A percentile compares a stretch with the other conserved stretches of the same genome.
Conservation (phyloP, 2,888 invertebrate genomes). For the Melanchra persicariae region DNA sequence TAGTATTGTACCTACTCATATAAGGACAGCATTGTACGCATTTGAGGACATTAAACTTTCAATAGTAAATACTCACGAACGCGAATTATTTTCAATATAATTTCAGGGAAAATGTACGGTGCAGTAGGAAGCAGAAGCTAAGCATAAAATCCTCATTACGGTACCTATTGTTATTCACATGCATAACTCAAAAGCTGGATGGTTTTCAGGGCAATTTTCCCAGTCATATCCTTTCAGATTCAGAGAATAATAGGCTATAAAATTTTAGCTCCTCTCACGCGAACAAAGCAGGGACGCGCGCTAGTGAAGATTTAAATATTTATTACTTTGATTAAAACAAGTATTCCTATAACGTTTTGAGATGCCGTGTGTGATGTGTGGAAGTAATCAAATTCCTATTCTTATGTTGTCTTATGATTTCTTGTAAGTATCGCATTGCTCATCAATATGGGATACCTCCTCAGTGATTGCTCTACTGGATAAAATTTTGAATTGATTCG, state of each 20-base stretch:
- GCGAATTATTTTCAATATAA: conserved; percentile 21
- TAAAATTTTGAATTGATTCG: background rate
- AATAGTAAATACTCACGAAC: conserved; percentile 1
- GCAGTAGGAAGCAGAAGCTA: conserved; percentile 22
- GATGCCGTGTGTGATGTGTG: conserved; percentile 17
- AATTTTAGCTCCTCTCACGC: conserved; percentile 57
- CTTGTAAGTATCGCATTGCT: conserved; percentile 13
- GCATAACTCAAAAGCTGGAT: conserved; percentile 58
- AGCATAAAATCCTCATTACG: conserved; percentile 60
- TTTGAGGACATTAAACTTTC: background rate
- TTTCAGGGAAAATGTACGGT: conserved; percentile 14
- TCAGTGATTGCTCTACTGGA: background rate
- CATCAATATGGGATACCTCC: background rate
- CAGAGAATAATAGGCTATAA: conserved; percentile 63
- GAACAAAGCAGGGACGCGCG: conserved; percentile 49
- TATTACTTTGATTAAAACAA: conserved; percentile 63
- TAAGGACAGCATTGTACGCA: background rate
- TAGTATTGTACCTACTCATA: background rate
- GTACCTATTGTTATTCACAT: conserved; percentile 57
- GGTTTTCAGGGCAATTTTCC: conserved; percentile 63
- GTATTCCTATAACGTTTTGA: conserved; percentile 53
- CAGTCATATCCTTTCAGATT: conserved; percentile 62
- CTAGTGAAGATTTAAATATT: conserved; percentile 61
- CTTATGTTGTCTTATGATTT: conserved; percentile 13
- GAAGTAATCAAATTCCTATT: conserved; percentile 31